Conservation (phyloP, 2,888 invertebrate species). For the Dysmachus trigonus region DNA sequence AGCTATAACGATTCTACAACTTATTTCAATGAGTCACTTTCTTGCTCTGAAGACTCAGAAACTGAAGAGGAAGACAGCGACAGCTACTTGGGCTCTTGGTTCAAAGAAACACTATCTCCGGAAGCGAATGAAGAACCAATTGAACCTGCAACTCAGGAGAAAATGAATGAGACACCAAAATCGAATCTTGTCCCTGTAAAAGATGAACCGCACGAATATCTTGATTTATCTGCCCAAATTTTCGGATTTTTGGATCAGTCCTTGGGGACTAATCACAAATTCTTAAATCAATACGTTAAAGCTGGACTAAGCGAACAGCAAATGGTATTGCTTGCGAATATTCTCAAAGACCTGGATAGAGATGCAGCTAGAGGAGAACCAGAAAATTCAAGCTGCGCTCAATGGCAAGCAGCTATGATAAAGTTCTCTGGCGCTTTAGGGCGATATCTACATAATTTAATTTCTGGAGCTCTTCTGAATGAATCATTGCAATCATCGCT, state of each 20-base stretch:
- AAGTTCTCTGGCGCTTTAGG: conserved; percentile 63
- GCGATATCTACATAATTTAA: conserved; percentile 70
- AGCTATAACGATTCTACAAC: conserved; percentile 92
- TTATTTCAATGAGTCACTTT: conserved; percentile 94
- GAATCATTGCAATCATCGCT: conserved; percentile 76
- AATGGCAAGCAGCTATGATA: conserved; percentile 64
- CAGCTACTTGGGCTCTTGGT: conserved; percentile 80
- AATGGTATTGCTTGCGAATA: conserved; percentile 85
- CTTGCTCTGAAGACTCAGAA: conserved; percentile 90
- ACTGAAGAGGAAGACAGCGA: conserved; percentile 80
- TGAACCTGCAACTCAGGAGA: conserved; percentile 68
- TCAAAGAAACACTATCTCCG: conserved; percentile 91
- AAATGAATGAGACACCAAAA: conserved; percentile 67
- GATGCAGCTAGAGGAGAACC: conserved; percentile 87
- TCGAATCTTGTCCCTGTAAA: conserved; percentile 75
- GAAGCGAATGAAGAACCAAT: conserved; percentile 67
- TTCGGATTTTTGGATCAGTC: conserved; percentile 85
- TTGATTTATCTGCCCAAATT: conserved; percentile 85
- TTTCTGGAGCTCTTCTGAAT: conserved; percentile 75
- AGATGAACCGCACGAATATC: conserved; percentile 86
- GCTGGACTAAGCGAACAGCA: conserved; percentile 82
- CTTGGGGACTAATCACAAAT: conserved; percentile 68
- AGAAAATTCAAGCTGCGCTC: conserved; percentile 63
- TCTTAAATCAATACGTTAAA: conserved; percentile 74
- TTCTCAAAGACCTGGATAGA: conserved; percentile 89